These are phyloP conservation scores for Trissolcus japonicus DNA, from an alignment of 2,888 invertebrate genomes.

Conservation along the genomic window DNA sequence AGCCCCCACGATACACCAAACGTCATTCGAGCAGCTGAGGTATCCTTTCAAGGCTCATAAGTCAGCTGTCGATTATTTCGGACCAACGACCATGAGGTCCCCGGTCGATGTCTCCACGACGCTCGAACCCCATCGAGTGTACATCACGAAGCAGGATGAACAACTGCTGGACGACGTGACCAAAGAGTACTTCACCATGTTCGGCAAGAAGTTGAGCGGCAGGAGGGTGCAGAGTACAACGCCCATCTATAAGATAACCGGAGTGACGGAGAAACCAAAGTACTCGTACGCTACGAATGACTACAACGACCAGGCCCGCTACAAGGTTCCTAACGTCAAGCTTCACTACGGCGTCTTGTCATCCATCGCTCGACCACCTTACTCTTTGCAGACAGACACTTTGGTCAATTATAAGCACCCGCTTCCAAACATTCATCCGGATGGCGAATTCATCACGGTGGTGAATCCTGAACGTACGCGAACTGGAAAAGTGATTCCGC, in stretches of 20 bases:
- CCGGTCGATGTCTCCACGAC: slow-evolving; percentile 76
- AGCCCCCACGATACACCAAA: slow-evolving; percentile 52
- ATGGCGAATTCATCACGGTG: slow-evolving; percentile 80
- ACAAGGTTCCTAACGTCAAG: slow-evolving; percentile 76
- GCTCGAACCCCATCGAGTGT: slow-evolving; percentile 80
- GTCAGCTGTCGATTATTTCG: slow-evolving; percentile 38
- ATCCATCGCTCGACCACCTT: slow-evolving; percentile 62
- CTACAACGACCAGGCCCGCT: slow-evolving; percentile 61
- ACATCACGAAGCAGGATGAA: slow-evolving; percentile 83
- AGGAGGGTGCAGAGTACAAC: slow-evolving; percentile 77
- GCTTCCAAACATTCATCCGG: slow-evolving; percentile 82
- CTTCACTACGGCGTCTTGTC: slow-evolving; percentile 78
- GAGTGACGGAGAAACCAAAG: slow-evolving; percentile 68
- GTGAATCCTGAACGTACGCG: slow-evolving; percentile 63
- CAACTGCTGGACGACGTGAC: slow-evolving; percentile 84
- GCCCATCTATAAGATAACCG: slow-evolving; percentile 68
- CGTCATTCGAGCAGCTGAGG: slow-evolving; percentile 58
- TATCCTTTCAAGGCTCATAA: slow-evolving; percentile 39
- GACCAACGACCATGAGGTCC: slow-evolving; percentile 68
- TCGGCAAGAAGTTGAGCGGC: slow-evolving; percentile 82
- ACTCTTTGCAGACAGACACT: slow-evolving; percentile 82
- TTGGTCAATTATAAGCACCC: slow-evolving; percentile 84
- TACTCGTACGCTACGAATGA: slow-evolving; percentile 62
- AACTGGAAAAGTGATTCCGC: slow-evolving; percentile 45
- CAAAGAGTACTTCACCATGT: slow-evolving; percentile 85